Evolutionary conservation across 2,113 vertebrate species (phyloP).

Genomic region (Urocynchramus pylzowi): DNA sequence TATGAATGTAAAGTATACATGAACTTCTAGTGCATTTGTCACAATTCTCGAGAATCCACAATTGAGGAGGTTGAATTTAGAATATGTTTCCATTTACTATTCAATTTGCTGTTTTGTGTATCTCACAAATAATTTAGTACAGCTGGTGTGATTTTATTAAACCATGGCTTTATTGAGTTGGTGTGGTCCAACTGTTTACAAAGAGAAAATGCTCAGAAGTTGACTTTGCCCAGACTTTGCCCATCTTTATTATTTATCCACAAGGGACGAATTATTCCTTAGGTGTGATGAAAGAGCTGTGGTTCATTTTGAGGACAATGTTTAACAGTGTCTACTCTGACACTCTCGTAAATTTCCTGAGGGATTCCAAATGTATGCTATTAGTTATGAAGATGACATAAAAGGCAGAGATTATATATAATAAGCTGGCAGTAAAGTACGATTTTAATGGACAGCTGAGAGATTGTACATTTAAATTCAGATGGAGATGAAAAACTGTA

Average conservation of each 20-base stretch:
- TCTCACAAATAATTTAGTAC: neutral
- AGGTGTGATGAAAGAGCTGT: neutral
- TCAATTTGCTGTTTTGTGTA: neutral
- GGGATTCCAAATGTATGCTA: neutral
- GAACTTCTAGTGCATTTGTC: neutral
- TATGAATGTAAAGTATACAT: neutral
- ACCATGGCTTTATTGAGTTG: neutral
- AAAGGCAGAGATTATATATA: neutral
- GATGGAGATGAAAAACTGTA: neutral
- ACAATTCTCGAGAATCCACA: neutral
- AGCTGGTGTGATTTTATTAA: neutral
- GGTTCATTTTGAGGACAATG: neutral
- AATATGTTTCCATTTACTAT: neutral
- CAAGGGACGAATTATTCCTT: neutral
- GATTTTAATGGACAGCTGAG: neutral
- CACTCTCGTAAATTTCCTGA: neutral
- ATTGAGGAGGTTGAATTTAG: neutral
- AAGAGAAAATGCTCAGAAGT: neutral
- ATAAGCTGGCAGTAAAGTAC: neutral
- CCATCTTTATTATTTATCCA: neutral
- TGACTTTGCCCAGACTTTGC: neutral
- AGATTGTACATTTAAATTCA: neutral
- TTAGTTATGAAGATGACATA: conserved; percentile 6
- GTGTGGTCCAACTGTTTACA: neutral
- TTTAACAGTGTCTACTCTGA: neutral